phyloP scores from a whole-genome alignment of 2,888 invertebrate species.

The Sarcophaga variegata region DNA sequence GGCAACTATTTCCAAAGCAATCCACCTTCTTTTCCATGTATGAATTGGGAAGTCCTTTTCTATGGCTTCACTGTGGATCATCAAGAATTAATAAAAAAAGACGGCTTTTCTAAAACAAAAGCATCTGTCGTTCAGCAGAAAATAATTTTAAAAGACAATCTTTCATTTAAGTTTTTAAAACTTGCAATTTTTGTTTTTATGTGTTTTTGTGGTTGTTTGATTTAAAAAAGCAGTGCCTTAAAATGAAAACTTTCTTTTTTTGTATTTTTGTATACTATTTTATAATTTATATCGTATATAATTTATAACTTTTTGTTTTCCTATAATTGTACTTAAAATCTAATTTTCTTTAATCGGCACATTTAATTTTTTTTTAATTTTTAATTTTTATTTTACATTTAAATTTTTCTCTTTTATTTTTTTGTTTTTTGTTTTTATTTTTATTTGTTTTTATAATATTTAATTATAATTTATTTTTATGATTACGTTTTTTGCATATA shows the following conservation, averaged over 20 bases:
- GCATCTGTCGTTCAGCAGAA: not conserved
- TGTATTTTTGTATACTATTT: constrained; percentile 1
- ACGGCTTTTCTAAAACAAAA: constrained; percentile 44
- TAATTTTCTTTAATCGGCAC: constrained; percentile 59
- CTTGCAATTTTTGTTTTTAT: not conserved
- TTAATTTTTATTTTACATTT: constrained; percentile 16
- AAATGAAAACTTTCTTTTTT: constrained; percentile 23
- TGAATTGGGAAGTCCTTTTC: too few relatives aligned
- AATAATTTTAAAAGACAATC: constrained; percentile 1
- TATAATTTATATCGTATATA: not conserved
- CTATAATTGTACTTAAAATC: constrained; percentile 35
- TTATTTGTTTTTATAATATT: constrained; percentile 20
- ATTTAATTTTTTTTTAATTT: constrained; percentile 46
- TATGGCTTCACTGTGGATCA: too few relatives aligned
- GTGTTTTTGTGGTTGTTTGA: not conserved
- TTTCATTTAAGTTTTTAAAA: constrained; percentile 18
- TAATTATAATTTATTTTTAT: constrained; percentile 14
- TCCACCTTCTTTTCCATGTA: too few relatives aligned
- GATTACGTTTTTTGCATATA: not conserved
- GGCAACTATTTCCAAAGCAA: too few relatives aligned
- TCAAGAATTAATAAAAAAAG: not conserved
- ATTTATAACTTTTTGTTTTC: constrained; percentile 1
- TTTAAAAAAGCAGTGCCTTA: constrained; percentile 28
- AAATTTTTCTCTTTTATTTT: constrained; percentile 1
- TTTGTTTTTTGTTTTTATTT: not conserved